Evolutionary conservation across 1,140 invertebrate genomes (phyloP).

Genomic region (Ectropis grisescens): DNA sequence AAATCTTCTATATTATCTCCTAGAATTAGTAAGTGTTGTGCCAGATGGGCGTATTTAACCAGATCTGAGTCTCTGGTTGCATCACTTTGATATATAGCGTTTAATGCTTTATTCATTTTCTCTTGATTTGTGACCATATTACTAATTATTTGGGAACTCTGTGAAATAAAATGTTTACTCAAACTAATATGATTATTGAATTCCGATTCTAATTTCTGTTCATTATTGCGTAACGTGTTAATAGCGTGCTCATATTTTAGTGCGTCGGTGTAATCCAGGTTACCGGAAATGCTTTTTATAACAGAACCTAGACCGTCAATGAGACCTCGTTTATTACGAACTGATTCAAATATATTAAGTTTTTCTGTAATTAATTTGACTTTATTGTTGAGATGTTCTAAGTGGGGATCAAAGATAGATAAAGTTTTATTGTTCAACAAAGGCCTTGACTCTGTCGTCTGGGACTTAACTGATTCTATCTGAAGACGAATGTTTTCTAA

Average conservation of each 20-base stretch:
- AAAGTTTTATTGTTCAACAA: constrained; percentile 6
- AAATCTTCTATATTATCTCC: constrained; percentile 24
- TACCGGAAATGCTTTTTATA: constrained; percentile 18
- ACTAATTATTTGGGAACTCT: constrained; percentile 7
- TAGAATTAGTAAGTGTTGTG: constrained; percentile 21
- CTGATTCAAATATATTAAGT: constrained; percentile 10
- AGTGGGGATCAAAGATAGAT: constrained; percentile 12
- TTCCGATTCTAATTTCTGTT: constrained; percentile 8
- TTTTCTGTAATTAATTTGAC: constrained; percentile 8
- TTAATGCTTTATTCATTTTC: constrained; percentile 4
- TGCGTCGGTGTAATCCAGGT: constrained; percentile 13
- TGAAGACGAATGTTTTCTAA: constrained; percentile 1
- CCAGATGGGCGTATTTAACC: constrained; percentile 22
- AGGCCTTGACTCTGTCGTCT: constrained; percentile 4
- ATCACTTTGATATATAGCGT: constrained; percentile 3
- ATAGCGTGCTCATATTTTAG: constrained; percentile 14
- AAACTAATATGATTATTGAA: constrained; percentile 16
- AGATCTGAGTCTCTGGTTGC: constrained; percentile 6
- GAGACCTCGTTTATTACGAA: constrained; percentile 16
- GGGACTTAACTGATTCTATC: constrained; percentile 5
- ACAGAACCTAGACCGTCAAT: constrained; percentile 15
- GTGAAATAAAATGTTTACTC: constrained; percentile 10
- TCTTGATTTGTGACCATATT: constrained; percentile 11
- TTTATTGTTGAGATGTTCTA: constrained; percentile 7
- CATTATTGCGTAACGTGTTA: constrained; percentile 7